Evolutionary conservation across 2,888 invertebrate genomes (phyloP).

Genomic region (Ochlodes sylvanus): DNA sequence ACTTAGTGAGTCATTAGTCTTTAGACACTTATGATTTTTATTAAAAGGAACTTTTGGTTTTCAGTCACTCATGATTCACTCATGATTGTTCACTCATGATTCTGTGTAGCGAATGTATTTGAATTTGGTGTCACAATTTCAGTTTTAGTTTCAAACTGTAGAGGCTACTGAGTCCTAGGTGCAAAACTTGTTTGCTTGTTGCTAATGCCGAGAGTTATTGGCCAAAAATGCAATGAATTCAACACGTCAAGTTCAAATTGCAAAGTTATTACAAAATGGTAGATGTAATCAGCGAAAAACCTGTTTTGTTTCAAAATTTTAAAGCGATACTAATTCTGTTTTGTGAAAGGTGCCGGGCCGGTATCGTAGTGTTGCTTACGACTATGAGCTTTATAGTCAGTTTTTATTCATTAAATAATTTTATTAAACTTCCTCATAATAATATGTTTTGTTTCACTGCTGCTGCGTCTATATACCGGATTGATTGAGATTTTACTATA

Average conservation of each 20-base stretch:
- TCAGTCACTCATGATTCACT: conserved; percentile 6
- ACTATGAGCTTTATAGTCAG: not conserved
- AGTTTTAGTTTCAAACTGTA: not conserved
- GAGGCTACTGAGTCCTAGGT: too few relatives aligned
- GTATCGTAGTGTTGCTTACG: not conserved
- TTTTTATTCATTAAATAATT: not conserved
- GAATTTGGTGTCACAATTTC: conserved; percentile 30
- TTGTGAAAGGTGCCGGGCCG: conserved; percentile 1
- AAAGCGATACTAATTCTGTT: not conserved
- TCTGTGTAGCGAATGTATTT: not conserved
- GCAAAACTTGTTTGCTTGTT: too few relatives aligned
- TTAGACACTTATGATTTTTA: conserved; percentile 5
- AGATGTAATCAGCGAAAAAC: conserved; percentile 9
- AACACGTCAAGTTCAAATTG: conserved; percentile 6
- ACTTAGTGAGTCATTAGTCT: not conserved
- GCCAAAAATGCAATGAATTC: not conserved
- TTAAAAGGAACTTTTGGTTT: conserved; percentile 9
- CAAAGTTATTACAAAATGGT: conserved; percentile 3
- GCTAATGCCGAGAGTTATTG: not conserved
- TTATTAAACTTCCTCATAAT: too few relatives aligned
- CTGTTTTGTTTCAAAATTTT: conserved; percentile 13
- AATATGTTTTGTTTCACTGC: too few relatives aligned
- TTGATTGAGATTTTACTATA: too few relatives aligned
- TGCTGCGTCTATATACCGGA: too few relatives aligned
- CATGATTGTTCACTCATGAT: conserved; percentile 8